These are phyloP conservation scores for Meloe dianella DNA, from an alignment of 2,888 invertebrate genomes.

Conservation along the genomic window DNA sequence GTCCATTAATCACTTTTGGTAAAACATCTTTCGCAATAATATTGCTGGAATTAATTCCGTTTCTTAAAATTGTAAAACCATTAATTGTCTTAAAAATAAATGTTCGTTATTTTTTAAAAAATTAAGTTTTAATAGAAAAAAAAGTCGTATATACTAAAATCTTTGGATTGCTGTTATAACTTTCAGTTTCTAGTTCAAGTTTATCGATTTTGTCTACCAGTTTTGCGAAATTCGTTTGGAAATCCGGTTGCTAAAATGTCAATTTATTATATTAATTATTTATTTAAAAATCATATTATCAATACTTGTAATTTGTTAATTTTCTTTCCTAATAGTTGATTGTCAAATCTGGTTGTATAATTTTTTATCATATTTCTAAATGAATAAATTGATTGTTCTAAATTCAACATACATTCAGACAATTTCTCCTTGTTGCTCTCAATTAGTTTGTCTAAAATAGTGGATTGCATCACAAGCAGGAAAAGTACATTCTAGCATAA, in stretches of 20 bases:
- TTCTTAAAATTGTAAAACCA: conserved; percentile 38
- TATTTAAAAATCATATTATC: background rate
- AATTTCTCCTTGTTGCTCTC: background rate
- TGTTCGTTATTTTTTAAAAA: background rate
- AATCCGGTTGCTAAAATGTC: background rate
- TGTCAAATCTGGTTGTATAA: background rate
- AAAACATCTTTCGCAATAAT: conserved; percentile 39
- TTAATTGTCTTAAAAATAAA: conserved; percentile 41
- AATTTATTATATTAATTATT: background rate
- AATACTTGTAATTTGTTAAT: conserved; percentile 24
- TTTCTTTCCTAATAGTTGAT: background rate
- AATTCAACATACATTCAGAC: conserved; percentile 10
- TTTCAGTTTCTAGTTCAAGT: background rate
- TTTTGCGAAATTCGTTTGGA: background rate
- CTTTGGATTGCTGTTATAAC: background rate
- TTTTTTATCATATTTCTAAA: background rate
- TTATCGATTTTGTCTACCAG: background rate
- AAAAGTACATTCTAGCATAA: background rate
- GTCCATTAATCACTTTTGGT: conserved; percentile 42
- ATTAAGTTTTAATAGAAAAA: background rate
- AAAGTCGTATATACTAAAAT: background rate
- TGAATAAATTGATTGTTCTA: conserved; percentile 1
- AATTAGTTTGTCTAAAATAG: background rate
- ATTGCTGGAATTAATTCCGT: conserved; percentile 31
- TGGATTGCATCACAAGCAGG: background rate